Conservation (phyloP, 2,113 vertebrate genomes). For the Circaetus gallicus region DNA sequence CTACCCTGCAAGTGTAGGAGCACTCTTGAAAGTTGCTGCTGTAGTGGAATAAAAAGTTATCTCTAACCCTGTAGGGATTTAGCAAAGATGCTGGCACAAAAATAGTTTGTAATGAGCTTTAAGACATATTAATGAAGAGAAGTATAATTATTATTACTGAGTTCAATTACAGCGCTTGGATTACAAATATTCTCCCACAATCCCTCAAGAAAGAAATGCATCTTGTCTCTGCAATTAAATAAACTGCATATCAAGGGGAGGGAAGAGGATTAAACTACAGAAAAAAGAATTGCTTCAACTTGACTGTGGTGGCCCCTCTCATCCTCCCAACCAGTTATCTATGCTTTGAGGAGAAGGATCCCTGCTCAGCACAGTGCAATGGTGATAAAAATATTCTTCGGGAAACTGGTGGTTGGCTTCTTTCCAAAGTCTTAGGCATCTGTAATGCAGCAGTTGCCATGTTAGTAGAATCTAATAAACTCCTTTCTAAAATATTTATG, state of each 20-base stretch:
- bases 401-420: constrained; percentile 1
- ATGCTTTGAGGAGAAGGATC: neutral
- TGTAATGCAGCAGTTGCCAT: constrained; percentile 5
- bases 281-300: constrained; percentile 16
- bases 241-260: constrained; percentile 29
- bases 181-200: constrained; percentile 62
- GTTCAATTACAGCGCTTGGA: constrained; percentile 57
- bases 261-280: constrained; percentile 44
- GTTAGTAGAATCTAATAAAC: constrained; percentile 24
- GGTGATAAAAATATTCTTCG: neutral
- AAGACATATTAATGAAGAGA: constrained; percentile 59
- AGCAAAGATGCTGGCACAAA: constrained; percentile 49
- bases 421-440: neutral
- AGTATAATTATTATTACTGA: constrained; percentile 54
- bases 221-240: constrained; percentile 41
- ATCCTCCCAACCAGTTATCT: neutral
- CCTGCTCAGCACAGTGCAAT: neutral
- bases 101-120: constrained; percentile 63
- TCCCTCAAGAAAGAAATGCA: constrained; percentile 53
- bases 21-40: neutral
- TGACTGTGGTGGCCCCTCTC: constrained; percentile 21
- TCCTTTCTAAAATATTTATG: neutral
- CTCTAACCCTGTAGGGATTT: constrained; percentile 32
- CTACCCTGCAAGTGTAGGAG: neutral
- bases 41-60: constrained; percentile 18